A percentile compares a stretch with the other conserved stretches of the same genome.
These are phyloP conservation scores for Lumbricus terrestris DNA, from an alignment of 2,888 invertebrate species.

Conservation along the genomic window DNA sequence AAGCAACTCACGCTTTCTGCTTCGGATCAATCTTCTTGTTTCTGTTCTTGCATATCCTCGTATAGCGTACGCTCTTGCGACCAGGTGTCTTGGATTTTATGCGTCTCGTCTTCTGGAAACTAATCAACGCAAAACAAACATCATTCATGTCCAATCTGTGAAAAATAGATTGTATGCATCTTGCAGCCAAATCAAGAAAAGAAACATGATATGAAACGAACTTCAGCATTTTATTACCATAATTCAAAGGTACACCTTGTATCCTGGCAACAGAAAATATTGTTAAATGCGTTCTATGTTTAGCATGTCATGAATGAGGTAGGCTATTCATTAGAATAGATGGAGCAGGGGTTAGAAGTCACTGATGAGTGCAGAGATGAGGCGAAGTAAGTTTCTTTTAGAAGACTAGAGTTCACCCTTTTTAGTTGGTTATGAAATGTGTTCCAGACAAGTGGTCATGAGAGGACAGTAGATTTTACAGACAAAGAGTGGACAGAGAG, in stretches of 20 bases:
- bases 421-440: too few species aligned
- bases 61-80: constrained; percentile 21
- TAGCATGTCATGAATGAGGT: too few species aligned
- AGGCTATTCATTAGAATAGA: too few species aligned
- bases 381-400: too few species aligned
- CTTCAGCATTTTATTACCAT: neutral
- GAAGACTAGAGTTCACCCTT: too few species aligned
- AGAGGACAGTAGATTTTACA: too few species aligned
- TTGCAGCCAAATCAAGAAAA: neutral
- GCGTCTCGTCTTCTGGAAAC: constrained; percentile 14
- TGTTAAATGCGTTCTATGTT: too few species aligned
- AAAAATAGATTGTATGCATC: neutral
- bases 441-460: too few species aligned
- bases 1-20: neutral
- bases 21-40: neutral
- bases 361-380: too few species aligned
- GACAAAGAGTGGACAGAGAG: too few species aligned
- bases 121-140: neutral
- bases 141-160: neutral
- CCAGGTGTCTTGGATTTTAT: constrained; percentile 16
- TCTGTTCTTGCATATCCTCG: neutral
- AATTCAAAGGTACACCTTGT: neutral
- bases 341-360: too few species aligned
- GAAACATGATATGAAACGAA: neutral
- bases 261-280: neutral